A percentile compares a stretch with the other conserved stretches of the same genome.
Evolutionary conservation across 1,140 invertebrate genomes (phyloP).

Genomic region (Anoplophora glabripennis): DNA sequence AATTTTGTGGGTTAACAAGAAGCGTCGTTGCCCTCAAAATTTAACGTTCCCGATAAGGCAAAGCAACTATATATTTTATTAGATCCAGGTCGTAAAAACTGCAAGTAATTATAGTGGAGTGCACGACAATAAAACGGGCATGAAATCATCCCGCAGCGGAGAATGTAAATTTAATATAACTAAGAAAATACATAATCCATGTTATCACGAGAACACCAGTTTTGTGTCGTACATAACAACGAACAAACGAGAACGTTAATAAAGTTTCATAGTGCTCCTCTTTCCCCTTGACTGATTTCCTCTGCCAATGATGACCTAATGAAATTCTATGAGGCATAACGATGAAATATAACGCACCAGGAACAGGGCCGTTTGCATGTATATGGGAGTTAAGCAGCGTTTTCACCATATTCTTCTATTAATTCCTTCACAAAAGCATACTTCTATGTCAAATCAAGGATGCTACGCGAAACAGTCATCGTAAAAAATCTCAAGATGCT

Average conservation of each 20-base stretch:
- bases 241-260: slow-evolving; percentile 22
- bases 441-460: slow-evolving; percentile 27
- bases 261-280: slow-evolving; percentile 30
- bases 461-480: slow-evolving; percentile 3
- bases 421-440: slow-evolving; percentile 26
- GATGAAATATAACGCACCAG: slow-evolving; percentile 37
- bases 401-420: slow-evolving; percentile 14
- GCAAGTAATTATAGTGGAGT: not conserved
- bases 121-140: slow-evolving; percentile 1
- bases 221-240: slow-evolving; percentile 1
- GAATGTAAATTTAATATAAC: slow-evolving; percentile 14
- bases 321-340: slow-evolving; percentile 42
- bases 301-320: slow-evolving; percentile 38
- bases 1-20: too few species aligned
- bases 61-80: too few species aligned
- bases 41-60: too few species aligned
- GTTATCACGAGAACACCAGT: not conserved
- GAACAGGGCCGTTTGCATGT: slow-evolving; percentile 28
- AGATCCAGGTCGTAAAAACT: too few species aligned
- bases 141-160: not conserved
- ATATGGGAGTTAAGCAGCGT: slow-evolving; percentile 23
- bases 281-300: slow-evolving; percentile 34
- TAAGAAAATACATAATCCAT: slow-evolving; percentile 5
- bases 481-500: slow-evolving; percentile 1
- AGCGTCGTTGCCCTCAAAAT: too few species aligned